Conservation (phyloP, 2,888 invertebrate species). For the Scrobipalpa costella region DNA sequence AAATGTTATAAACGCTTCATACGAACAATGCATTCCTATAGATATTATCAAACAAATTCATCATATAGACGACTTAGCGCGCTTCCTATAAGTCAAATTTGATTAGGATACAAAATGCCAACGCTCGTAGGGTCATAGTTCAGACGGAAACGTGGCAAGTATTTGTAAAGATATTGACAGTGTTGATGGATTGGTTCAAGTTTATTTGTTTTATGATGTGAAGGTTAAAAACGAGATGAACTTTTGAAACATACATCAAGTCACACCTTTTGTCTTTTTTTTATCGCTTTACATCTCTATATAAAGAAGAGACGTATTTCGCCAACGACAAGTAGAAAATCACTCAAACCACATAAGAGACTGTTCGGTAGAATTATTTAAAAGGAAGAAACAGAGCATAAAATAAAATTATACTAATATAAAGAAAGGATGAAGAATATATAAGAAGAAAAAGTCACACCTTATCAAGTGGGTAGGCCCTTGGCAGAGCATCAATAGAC, state of each 20-base stretch:
- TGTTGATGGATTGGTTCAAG: not conserved
- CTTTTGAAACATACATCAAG: not conserved
- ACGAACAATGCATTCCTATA: conserved; percentile 37
- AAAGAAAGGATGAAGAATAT: no score
- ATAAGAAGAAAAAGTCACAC: no score
- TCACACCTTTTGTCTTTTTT: no score
- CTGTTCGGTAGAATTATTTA: no score
- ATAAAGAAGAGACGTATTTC: no score
- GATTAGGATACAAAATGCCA: conserved; percentile 14
- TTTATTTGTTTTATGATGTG: not conserved
- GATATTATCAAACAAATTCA: conserved; percentile 43
- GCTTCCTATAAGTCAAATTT: conserved; percentile 19
- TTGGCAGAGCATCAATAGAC: no score
- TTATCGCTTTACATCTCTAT: no score
- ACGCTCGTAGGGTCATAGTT: conserved; percentile 12
- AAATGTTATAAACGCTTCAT: conserved; percentile 36
- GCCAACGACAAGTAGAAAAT: no score
- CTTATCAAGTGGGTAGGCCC: no score
- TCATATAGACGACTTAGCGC: conserved; percentile 30
- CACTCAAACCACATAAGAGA: no score
- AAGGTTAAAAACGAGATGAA: not conserved
- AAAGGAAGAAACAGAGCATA: no score
- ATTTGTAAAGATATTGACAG: not conserved
- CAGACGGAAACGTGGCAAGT: not conserved
- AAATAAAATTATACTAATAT: no score